These are phyloP conservation scores for Teleogryllus oceanicus DNA, from an alignment of 2,888 invertebrate genomes.

Conservation along the genomic window DNA sequence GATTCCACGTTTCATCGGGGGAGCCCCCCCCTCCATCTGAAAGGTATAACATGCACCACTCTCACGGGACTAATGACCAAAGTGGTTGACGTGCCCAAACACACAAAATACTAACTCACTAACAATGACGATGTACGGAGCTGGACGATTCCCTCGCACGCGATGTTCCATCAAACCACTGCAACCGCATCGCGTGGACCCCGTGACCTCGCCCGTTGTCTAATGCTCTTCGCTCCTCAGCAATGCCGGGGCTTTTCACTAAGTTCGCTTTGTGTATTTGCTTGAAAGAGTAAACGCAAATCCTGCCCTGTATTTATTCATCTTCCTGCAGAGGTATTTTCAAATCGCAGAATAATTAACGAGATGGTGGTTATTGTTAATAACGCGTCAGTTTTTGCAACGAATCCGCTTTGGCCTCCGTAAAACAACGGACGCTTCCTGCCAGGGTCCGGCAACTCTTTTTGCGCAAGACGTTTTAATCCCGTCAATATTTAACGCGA, in stretches of 20 bases:
- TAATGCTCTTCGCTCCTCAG: neutral
- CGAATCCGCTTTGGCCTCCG: neutral
- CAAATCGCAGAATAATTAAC: neutral
- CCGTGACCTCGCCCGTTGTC: neutral
- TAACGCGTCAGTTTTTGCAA: neutral
- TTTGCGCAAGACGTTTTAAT: conserved; percentile 6
- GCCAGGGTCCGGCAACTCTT: neutral
- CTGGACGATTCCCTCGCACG: too few species aligned
- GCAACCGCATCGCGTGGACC: too few species aligned
- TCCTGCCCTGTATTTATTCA: neutral
- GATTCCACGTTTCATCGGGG: too few species aligned
- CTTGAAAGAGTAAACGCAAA: neutral
- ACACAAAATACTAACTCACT: too few species aligned
- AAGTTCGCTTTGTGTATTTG: conserved; percentile 1
- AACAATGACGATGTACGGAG: too few species aligned
- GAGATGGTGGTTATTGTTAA: neutral
- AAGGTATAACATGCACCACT: too few species aligned
- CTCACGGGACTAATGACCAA: too few species aligned
- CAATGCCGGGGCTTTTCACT: neutral
- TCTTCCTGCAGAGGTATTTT: neutral
- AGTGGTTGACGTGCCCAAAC: too few species aligned
- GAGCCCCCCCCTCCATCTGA: too few species aligned
- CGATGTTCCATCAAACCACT: too few species aligned
- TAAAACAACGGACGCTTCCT: neutral
- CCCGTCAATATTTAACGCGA: conserved; percentile 18